Base-by-base conservation (phyloP, 2,888 invertebrate genomes). In the Argyresthia goedartella region DNA sequence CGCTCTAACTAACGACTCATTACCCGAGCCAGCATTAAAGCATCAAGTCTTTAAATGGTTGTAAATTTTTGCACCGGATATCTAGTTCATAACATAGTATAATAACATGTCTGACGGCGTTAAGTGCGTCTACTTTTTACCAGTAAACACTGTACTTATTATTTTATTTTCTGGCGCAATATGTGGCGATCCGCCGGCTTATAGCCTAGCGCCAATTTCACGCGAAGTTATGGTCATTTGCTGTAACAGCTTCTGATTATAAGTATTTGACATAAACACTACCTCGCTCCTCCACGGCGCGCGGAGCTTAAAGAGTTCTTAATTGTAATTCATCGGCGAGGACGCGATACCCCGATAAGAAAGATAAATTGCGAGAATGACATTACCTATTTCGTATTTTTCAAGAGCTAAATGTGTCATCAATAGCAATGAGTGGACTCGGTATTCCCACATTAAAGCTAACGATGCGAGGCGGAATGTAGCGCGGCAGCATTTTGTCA, bases 401-500 rank as follows among this genome's bases (percentile, higher is more conserved):
- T 6, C 8, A 16, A 48, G 48, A 14, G 34, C 10, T 3, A 13
- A 46, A 47, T 47, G 39, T 39, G 35, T 50, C 36, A 50, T 50
- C 48, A 50, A 52, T 49, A 52, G 44, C 41, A 8, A 44, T 46
- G 11, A 49, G 15, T 51, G 36, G 41, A 51, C 53, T 52, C 53
- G 48, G 51, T 56, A 57, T 56, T 58, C 56, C 55, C 58, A 55
- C 57, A 59, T 77, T 76, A 76, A 72, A 69, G 67, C 69, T 76
- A 79, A 79, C 71, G 75, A 78, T 73, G 68, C 63, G 56, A 64
- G 57, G 53, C 56, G 76, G 80, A 81, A 84, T 80, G 79, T 63
- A 57, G 68, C 66, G 58, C 63, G 61, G 66, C 73, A 67, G 71
- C 81, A 74, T 81, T 84, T 82, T 66, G 81, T 78, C 80, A 82